Evolutionary conservation across 2,113 vertebrate genomes (phyloP), one percentile per base, ranked within the genome.

Genomic region (Lota lota): DNA sequence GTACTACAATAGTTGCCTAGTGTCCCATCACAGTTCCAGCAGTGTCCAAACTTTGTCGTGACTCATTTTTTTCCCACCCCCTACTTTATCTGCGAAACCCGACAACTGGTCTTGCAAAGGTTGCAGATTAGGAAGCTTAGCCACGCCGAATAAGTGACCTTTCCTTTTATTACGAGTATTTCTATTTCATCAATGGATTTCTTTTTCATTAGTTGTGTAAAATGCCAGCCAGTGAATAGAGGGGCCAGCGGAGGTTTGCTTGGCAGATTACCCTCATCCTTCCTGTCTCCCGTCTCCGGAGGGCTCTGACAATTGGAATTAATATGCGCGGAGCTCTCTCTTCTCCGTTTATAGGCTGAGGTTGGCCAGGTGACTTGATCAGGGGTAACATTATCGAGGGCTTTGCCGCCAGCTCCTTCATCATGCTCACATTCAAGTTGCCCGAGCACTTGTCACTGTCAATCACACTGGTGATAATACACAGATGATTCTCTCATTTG

Each of bases 401-500:
- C 95, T 97, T 97, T 95, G 83, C 93, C 76, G 89, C 91, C 85
- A 93, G 93, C 93, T 93, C 83, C 93, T 97, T 95, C 92, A 95
- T 97, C 95, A 95, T 93, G 92, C 91, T 94, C 95, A 90, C 94
- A 93, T 91, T 93, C 84, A 84, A 89, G 93, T 83, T 90, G 85
- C 89, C 92, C 92, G 92, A 89, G 95, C 95, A 95, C 95, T 97
- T 95, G 95, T 98, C 95, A 97, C 95, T 97, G 97, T 96, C 97
- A 97, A 96, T 98, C 97, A 98, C 93, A 88, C 91, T 6, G 89
- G 93, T 93, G 95, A 97, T 98, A 97, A 98, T 94, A 95, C 94
- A 94, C 94, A 93, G 92, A 94, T 95, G 94, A 95, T 95, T 96
- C 95, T 95, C 96, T 98, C 96, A 97, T 98, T 98, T 97, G 95